Evolutionary conservation across 2,888 invertebrate genomes (phyloP).

Genomic region (Napeogenes inachia): DNA sequence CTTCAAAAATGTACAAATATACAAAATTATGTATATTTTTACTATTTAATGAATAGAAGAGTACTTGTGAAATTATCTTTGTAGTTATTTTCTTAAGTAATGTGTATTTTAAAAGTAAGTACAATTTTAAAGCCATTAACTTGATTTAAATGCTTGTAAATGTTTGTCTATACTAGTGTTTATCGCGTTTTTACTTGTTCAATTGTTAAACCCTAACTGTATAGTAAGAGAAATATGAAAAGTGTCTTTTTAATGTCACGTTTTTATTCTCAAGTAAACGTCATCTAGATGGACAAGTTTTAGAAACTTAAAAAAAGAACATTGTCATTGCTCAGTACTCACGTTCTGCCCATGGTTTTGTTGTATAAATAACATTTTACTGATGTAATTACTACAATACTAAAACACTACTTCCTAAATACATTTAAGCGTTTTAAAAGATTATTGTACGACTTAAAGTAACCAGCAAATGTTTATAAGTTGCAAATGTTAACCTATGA

Average conservation of each 20-base stretch:
- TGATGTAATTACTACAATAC: constrained; percentile 1
- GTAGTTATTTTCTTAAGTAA: no score
- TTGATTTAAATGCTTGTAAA: constrained; percentile 45
- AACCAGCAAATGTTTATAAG: not conserved
- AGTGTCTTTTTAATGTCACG: no score
- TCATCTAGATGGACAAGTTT: no score
- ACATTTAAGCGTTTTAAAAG: constrained; percentile 2
- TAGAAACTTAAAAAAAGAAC: no score
- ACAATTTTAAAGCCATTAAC: constrained; percentile 54
- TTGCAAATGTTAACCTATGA: not conserved
- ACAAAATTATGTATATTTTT: no score
- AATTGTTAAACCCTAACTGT: no score
- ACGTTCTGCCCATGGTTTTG: not conserved
- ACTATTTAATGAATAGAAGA: no score
- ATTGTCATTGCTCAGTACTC: not conserved
- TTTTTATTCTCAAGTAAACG: no score
- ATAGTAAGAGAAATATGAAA: no score
- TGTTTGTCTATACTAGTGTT: not conserved
- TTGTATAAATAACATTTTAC: not conserved
- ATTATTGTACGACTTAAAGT: constrained; percentile 1
- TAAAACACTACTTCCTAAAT: not conserved
- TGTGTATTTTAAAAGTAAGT: constrained; percentile 11
- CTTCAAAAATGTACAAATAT: no score
- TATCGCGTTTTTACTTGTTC: no score
- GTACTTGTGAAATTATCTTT: no score